Conservation (phyloP, 2,113 vertebrate species). For the Bubo bubo region DNA sequence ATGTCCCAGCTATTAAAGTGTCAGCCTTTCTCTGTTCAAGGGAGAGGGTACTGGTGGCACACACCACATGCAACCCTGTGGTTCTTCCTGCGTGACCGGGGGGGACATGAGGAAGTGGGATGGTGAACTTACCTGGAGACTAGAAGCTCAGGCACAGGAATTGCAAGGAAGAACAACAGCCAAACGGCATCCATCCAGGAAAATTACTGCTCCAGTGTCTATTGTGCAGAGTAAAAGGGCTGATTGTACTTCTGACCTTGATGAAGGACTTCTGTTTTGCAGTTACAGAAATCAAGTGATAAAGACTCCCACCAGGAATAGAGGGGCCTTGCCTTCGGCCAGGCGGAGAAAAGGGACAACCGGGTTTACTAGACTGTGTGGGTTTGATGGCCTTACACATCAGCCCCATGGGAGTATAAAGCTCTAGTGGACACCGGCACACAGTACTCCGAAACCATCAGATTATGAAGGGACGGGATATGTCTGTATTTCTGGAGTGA, state of each 20-base stretch:
- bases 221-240: background rate
- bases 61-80: accelerated
- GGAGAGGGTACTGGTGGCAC: background rate
- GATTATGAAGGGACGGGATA: background rate
- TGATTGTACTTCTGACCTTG: background rate
- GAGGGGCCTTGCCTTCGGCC: background rate
- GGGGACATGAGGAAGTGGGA: background rate
- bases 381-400: background rate
- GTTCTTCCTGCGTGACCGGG: background rate
- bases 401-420: background rate
- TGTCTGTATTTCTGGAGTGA: background rate
- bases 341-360: background rate
- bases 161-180: background rate
- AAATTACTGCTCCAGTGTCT: background rate
- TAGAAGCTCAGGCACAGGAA: background rate
- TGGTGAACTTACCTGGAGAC: background rate
- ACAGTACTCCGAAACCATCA: background rate
- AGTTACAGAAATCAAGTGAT: background rate
- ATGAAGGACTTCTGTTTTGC: background rate
- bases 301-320: background rate
- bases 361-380: background rate
- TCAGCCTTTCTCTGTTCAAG: background rate
- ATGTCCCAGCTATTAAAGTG: background rate
- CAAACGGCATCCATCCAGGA: background rate
- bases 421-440: background rate